Percentiles rank a stretch among this genome's conserved stretches.
Conservation (phyloP, 1,140 invertebrate species). For the Batillaria attramentaria region DNA sequence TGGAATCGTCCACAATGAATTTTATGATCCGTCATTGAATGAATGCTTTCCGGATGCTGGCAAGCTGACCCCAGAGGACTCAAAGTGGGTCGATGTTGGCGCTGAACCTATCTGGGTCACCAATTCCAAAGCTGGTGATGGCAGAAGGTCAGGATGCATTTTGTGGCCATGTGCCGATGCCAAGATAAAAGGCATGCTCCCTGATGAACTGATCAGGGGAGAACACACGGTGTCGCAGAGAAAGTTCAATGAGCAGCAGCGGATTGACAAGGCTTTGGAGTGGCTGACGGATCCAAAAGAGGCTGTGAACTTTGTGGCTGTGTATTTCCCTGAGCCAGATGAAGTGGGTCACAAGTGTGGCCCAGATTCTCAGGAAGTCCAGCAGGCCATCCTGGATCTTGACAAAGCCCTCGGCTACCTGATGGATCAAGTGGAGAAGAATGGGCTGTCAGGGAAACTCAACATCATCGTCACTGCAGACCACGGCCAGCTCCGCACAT, state of each 20-base stretch:
- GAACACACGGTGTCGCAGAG: constrained; percentile 67
- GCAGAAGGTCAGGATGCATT: constrained; percentile 49
- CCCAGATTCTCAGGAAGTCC: constrained; percentile 63
- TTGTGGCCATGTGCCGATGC: constrained; percentile 57
- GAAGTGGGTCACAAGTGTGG: constrained; percentile 71
- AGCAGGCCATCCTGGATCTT: constrained; percentile 44
- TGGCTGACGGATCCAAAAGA: constrained; percentile 79
- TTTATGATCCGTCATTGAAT: constrained; percentile 77
- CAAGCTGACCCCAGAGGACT: constrained; percentile 67
- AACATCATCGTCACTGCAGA: constrained; percentile 83
- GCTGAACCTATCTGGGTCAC: constrained; percentile 67
- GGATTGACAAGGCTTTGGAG: constrained; percentile 76
- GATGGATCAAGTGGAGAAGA: constrained; percentile 57
- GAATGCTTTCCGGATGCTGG: constrained; percentile 57
- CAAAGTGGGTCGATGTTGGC: constrained; percentile 59
- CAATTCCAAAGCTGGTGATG: constrained; percentile 49
- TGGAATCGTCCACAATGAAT: constrained; percentile 81
- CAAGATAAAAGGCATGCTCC: constrained; percentile 48
- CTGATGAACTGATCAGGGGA: constrained; percentile 41
- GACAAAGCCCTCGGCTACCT: constrained; percentile 58
- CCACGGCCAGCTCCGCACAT: constrained; percentile 74
- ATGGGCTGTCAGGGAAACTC: constrained; percentile 73
- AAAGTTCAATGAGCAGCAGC: constrained; percentile 57
- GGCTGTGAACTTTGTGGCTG: constrained; percentile 75
- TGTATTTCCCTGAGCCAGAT: constrained; percentile 85